Evolutionary conservation across 2,888 invertebrate species (phyloP).

Genomic region (Troilus luridus): DNA sequence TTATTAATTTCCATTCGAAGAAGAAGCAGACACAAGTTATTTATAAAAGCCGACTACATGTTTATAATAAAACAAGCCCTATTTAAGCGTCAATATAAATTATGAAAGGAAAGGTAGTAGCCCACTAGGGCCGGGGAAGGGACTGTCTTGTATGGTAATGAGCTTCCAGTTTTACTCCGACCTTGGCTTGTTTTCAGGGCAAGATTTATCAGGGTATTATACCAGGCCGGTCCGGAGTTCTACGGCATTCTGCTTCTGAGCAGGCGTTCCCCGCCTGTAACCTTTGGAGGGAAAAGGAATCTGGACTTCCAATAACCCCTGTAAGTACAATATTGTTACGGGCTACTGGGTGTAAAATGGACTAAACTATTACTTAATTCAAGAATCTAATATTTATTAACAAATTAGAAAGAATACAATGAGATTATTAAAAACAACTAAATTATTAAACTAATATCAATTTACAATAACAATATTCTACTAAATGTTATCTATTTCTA

Average conservation of each 20-base stretch:
- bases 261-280: background rate
- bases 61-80: background rate
- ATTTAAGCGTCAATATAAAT: background rate
- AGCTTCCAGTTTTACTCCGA: slow-evolving; percentile 29
- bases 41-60: background rate
- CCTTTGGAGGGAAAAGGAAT: background rate
- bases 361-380: no score
- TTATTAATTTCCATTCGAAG: background rate
- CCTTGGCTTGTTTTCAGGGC: slow-evolving; percentile 12
- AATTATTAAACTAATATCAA: no score
- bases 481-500: no score
- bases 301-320: background rate
- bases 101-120: background rate
- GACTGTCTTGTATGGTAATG: background rate
- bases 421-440: no score
- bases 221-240: background rate
- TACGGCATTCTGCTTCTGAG: background rate
- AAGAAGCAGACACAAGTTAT: background rate
- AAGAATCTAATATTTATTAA: no score
- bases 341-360: no score
- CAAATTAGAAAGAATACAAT: no score
- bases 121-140: background rate
- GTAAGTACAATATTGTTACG: background rate
- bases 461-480: no score
- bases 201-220: slow-evolving; percentile 27